A percentile compares a stretch with the other conserved stretches of the same genome.
These are phyloP conservation scores for Abrostola triplasia DNA, from an alignment of 2,888 invertebrate genomes.

Conservation along the genomic window DNA sequence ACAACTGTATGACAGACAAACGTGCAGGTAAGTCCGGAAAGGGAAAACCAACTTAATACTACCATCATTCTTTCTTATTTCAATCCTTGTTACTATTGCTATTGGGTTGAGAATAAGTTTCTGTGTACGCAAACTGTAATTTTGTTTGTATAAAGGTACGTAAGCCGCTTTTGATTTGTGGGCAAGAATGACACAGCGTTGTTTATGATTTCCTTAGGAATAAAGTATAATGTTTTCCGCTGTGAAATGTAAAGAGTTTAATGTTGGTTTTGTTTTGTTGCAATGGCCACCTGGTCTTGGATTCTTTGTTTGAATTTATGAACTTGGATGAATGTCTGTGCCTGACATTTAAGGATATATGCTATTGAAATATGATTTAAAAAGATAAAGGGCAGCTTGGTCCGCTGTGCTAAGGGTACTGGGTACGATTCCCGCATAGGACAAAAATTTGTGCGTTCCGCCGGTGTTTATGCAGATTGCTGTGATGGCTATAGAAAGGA, in stretches of 20 bases:
- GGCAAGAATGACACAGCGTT: constrained; percentile 74
- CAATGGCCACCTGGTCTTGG: constrained; percentile 37
- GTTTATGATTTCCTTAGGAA: constrained; percentile 81
- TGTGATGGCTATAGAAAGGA: no score
- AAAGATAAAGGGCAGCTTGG: no score
- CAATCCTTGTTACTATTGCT: background rate
- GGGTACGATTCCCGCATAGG: no score
- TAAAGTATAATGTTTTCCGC: constrained; percentile 66
- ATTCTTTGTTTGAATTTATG: constrained; percentile 3
- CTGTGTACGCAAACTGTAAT: background rate
- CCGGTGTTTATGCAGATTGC: no score
- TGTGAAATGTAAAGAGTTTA: constrained; percentile 53
- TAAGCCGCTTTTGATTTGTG: constrained; percentile 82
- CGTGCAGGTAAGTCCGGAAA: constrained; percentile 65
- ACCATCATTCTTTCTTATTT: background rate
- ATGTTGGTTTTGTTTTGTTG: constrained; percentile 28
- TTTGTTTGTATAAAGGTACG: constrained; percentile 65
- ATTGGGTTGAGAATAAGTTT: constrained; percentile 20
- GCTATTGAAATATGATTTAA: no score
- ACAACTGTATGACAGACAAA: constrained; percentile 75
- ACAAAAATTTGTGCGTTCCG: no score
- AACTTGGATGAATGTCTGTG: no score
- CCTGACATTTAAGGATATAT: no score
- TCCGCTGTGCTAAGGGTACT: no score
- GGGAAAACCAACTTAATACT: constrained; percentile 27